Base-by-base conservation (phyloP, 2,113 vertebrate genomes). In the Albula goreensis region DNA sequence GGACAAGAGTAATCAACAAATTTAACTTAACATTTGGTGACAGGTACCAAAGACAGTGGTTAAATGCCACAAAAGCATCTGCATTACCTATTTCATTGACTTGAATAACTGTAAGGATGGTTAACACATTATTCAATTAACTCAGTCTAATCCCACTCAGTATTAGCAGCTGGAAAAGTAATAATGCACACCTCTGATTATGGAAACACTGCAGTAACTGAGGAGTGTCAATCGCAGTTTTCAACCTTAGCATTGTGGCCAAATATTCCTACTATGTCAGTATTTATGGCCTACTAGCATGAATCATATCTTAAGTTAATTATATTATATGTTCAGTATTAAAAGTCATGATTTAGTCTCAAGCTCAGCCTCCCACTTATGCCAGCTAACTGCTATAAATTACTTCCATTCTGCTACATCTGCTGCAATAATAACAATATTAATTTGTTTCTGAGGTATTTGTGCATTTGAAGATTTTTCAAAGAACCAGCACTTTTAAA, bases 371-470 rank as follows among this genome's bases (percentile, higher is more conserved):
- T 52, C 51, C 70, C 83, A 51, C 52, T 78, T 31, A 48, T 15
- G 52, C 50, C 50, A 78, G 70, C 25, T 4, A 12, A 48, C 25
- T 85, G 74, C 31, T 22, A 15, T 10, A 19, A 31, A 52, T 8
- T 10, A 79, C 49, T 15, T 12, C 78, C 74, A 51, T 79, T 70
- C 83, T 85, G 83, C 74, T 85, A 57, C 51, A 78, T n/a, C 53
- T 78, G 31, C 74, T 57, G 31, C n/a, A 78, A 57, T 8, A 78
- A 66, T 19, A 5, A 66, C 19, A 48, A 48, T 41, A 53, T 22
- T 48, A 56, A 31, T 56, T 57, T 53, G 9, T 19, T 74, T 56
- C 52, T 78, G 31, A 19, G 25, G 13, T 78, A 74, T 31, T n/a
- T 74, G n/a, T 56, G 53, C 12, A 19, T 79, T 79, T 79, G 13